phyloP scores from a whole-genome alignment of 2,113 vertebrate genomes.

The Apeltes quadracus region DNA sequence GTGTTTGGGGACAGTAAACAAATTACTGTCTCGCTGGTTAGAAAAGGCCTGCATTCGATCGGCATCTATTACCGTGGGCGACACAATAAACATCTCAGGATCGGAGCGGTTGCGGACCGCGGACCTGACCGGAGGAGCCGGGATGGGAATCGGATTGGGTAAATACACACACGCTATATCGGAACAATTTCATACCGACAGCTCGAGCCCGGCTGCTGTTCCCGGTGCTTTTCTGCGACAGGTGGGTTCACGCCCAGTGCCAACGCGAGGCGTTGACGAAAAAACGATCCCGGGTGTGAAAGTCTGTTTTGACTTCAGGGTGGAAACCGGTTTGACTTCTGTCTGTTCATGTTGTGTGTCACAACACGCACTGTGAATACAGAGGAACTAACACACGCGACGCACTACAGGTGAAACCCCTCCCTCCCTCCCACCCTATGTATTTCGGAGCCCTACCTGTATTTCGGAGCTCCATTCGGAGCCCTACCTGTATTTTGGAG shows the following conservation, averaged over 20 bases:
- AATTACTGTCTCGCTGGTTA: slow-evolving; percentile 63
- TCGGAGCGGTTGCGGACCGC: slow-evolving; percentile 70
- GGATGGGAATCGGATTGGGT: slow-evolving; percentile 72
- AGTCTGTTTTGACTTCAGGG: background rate
- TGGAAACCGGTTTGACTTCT: slow-evolving; percentile 24
- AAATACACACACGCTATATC: slow-evolving; percentile 65
- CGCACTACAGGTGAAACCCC: slow-evolving; percentile 65
- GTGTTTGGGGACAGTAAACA: slow-evolving; percentile 69
- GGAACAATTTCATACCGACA: slow-evolving; percentile 73
- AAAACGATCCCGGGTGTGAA: background rate
- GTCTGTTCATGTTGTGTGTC: too few relatives aligned
- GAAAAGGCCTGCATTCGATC: slow-evolving; percentile 65
- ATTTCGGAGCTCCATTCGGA: slow-evolving; percentile 65
- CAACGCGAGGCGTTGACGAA: too few relatives aligned
- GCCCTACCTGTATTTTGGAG: slow-evolving; percentile 61
- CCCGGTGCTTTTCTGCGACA: too few relatives aligned
- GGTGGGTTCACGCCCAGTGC: too few relatives aligned
- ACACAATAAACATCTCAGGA: slow-evolving; percentile 80
- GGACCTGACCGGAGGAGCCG: slow-evolving; percentile 73
- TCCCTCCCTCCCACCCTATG: slow-evolving; percentile 16
- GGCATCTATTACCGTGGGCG: slow-evolving; percentile 58
- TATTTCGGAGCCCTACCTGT: too few relatives aligned
- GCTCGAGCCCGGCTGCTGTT: too few relatives aligned
- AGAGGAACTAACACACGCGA: slow-evolving; percentile 13
- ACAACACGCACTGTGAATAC: slow-evolving; percentile 19